phyloP scores from a whole-genome alignment of 2,797 vertebrate genomes.

The Eremophila alpestris region DNA sequence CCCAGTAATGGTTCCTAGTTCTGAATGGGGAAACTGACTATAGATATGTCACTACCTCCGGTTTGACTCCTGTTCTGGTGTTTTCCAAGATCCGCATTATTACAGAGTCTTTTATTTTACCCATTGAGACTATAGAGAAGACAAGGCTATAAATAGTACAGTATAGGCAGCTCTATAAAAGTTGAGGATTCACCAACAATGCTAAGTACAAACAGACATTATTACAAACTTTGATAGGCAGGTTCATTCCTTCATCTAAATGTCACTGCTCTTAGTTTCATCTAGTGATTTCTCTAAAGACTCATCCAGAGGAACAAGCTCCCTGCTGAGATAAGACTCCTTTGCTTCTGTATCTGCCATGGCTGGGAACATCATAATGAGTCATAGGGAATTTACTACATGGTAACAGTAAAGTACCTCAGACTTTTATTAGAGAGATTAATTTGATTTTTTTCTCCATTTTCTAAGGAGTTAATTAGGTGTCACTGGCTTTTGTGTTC shows the following conservation, averaged over 20 bases:
- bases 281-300: background rate
- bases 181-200: background rate
- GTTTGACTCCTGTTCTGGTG: background rate
- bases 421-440: background rate
- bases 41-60: background rate
- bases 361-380: background rate
- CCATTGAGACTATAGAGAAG: background rate
- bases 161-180: background rate
- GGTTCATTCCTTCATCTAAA: background rate
- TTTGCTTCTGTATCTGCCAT: background rate
- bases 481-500: background rate
- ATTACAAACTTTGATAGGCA: background rate
- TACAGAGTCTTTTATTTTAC: background rate
- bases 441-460: background rate
- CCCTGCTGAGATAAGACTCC: background rate
- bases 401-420: background rate
- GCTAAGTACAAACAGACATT: background rate
- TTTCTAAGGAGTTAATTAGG: background rate
- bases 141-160: background rate
- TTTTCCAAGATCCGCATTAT: fast-evolving
- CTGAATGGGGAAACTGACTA: background rate
- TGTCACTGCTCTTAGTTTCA: background rate
- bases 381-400: background rate
- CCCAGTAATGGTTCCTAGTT: background rate
- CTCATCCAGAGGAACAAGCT: background rate